A percentile compares a stretch with the other conserved stretches of the same genome.
Conservation (phyloP, 2,113 vertebrate species). For the Protomyctophum bolini region DNA sequence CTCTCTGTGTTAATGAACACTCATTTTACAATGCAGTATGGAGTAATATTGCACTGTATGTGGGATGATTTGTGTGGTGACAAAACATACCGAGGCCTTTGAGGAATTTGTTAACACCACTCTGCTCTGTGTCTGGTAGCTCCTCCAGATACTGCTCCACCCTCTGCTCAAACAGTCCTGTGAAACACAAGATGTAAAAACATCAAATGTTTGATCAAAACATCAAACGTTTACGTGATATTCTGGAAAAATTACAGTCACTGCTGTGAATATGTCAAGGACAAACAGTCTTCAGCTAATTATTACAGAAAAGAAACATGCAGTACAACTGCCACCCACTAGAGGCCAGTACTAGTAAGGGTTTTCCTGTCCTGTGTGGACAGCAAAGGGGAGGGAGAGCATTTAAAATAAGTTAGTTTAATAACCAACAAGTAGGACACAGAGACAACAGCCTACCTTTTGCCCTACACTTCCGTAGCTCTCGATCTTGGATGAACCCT, state of each 20-base stretch:
- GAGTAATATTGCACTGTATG: no score
- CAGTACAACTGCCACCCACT: conserved; percentile 44
- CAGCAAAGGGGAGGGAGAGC: background rate
- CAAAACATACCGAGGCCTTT: conserved; percentile 91
- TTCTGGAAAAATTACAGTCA: background rate
- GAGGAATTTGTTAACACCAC: conserved; percentile 97
- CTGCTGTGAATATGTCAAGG: no score
- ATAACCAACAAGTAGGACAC: background rate
- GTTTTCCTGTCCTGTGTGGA: conserved; percentile 6
- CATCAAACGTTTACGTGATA: background rate
- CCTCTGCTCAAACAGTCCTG: conserved; percentile 96
- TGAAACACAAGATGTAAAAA: conserved; percentile 21
- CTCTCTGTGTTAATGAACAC: no score
- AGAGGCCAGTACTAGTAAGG: conserved; percentile 59
- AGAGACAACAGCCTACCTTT: conserved; percentile 83
- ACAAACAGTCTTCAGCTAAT: background rate
- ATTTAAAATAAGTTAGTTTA: background rate
- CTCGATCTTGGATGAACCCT: conserved; percentile 97
- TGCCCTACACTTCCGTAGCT: conserved; percentile 92
- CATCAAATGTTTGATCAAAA: conserved; percentile 13
- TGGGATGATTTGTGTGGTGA: no score
- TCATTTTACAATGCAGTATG: no score
- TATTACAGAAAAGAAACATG: background rate
- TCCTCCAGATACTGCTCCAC: conserved; percentile 97
- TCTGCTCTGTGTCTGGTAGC: conserved; percentile 96